A percentile compares a stretch with the other conserved stretches of the same genome.
These are phyloP conservation scores for Lamproptera curius DNA, from an alignment of 2,888 invertebrate species.

Conservation along the genomic window DNA sequence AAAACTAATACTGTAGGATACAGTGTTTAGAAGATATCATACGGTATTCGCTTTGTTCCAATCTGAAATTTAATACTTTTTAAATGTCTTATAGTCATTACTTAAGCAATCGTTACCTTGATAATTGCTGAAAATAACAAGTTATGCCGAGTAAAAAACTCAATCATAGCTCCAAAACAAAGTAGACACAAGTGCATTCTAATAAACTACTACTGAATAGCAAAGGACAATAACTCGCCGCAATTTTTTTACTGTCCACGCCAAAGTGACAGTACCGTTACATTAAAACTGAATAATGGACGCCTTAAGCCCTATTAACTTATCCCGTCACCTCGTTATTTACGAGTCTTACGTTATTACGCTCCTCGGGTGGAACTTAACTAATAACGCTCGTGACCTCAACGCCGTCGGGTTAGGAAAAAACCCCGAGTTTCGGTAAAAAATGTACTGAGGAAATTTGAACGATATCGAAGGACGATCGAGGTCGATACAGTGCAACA, in stretches of 20 bases:
- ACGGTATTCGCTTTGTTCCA: no score
- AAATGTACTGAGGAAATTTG: slow-evolving; percentile 1
- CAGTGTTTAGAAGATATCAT: no score
- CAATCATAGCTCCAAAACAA: not conserved
- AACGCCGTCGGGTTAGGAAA: slow-evolving; percentile 11
- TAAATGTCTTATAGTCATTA: no score
- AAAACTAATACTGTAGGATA: no score
- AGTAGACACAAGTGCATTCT: not conserved
- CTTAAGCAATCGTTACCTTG: no score
- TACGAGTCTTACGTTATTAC: no score
- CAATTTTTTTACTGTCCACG: not conserved
- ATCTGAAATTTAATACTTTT: no score
- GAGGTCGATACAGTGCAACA: slow-evolving; percentile 2
- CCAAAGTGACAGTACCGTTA: slow-evolving; percentile 1
- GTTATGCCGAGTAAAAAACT: not conserved
- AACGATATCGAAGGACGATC: slow-evolving; percentile 3
- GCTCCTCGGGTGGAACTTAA: slow-evolving; percentile 15
- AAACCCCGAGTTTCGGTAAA: slow-evolving; percentile 7
- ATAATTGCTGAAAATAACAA: no score
- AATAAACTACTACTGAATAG: not conserved
- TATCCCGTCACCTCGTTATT: slow-evolving; percentile 23
- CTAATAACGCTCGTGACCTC: slow-evolving; percentile 17
- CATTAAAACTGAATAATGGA: slow-evolving; percentile 11
- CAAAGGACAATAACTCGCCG: not conserved
- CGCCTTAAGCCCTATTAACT: slow-evolving; percentile 21